Percentiles rank a stretch among this genome's conserved stretches.
Evolutionary conservation across 30 jellyfish, hydroid and myxozoan genomes (phyloP).

Genomic region (Rhopilema esculentum): DNA sequence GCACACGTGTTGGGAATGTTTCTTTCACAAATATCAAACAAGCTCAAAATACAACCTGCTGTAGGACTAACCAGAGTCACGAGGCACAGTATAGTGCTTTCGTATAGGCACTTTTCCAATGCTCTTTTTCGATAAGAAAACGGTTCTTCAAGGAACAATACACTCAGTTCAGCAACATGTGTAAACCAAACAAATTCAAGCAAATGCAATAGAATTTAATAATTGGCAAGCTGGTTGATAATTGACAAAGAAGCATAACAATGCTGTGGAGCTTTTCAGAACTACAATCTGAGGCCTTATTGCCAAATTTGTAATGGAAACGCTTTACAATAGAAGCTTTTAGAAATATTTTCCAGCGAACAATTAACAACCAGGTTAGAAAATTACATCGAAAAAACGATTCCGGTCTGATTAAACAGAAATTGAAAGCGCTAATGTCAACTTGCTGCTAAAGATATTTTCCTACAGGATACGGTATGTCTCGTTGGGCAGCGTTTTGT

Average conservation of each 20-base stretch:
- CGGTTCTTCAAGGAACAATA: neutral
- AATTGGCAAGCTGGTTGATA: neutral
- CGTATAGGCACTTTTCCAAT: neutral
- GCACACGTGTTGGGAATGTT: neutral
- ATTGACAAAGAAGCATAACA: neutral
- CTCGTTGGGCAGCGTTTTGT: neutral
- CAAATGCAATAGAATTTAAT: neutral
- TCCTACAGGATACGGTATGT: neutral
- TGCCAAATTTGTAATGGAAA: neutral
- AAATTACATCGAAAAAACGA: neutral
- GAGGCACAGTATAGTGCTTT: neutral
- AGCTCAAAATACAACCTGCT: neutral
- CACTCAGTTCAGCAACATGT: neutral
- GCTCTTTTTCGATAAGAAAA: neutral
- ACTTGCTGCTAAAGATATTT: neutral
- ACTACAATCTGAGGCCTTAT: neutral
- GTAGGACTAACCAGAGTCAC: neutral
- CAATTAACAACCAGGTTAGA: neutral
- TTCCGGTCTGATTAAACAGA: neutral
- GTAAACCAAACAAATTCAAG: neutral
- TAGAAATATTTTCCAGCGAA: neutral
- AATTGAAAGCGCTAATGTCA: neutral
- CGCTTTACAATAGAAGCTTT: neutral
- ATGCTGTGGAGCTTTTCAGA: neutral
- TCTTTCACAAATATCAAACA: neutral